These are phyloP conservation scores for Sarotherodon lohbergeri DNA, from an alignment of 2,113 vertebrate species.

Conservation along the genomic window DNA sequence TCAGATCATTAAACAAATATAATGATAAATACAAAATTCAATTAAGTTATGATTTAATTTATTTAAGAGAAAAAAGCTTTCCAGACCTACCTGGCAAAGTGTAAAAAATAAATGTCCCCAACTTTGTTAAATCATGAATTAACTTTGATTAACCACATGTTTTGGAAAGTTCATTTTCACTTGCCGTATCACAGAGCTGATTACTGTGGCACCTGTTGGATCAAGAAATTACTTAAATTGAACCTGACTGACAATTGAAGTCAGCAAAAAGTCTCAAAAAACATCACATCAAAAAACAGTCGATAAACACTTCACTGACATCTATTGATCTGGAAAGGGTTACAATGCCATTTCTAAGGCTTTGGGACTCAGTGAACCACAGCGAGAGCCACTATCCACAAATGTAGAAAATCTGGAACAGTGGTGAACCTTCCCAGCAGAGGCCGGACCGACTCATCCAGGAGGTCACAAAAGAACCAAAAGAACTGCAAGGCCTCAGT, in stretches of 20 bases:
- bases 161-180: background rate
- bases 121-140: background rate
- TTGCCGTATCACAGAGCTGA: background rate
- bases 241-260: background rate
- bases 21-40: background rate
- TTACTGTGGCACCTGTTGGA: background rate
- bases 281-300: background rate
- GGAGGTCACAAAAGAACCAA: background rate
- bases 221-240: background rate
- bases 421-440: background rate
- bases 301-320: background rate
- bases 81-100: too few relatives aligned
- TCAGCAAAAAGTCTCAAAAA: background rate
- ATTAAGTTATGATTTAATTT: background rate
- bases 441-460: background rate
- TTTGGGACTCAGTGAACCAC: background rate
- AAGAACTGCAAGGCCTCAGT: background rate
- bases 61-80: background rate
- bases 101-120: background rate
- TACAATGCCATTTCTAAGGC: background rate
- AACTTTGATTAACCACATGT: background rate
- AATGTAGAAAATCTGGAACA: background rate
- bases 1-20: background rate
- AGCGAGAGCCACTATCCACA: background rate
- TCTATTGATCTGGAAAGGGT: background rate